Base-by-base conservation (phyloP, 2,888 invertebrate genomes). In the Hydraecia micacea region DNA sequence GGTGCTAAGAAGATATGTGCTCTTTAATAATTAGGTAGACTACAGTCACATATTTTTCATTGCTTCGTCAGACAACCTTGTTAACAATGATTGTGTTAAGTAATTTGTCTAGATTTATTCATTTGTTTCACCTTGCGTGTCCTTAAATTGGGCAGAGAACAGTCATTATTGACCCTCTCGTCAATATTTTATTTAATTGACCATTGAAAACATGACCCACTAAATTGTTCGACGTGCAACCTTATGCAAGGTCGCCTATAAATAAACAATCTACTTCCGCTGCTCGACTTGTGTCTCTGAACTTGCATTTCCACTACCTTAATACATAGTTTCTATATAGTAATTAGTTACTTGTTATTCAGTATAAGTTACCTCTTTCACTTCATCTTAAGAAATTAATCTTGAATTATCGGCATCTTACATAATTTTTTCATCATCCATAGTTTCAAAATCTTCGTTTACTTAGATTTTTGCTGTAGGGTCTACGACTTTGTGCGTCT, bases 401-500 rank as follows among this genome's bases (percentile, higher is more conserved):
- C 4, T 72, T 36, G 28, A 8, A 52, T 42, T 42, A n/a, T 13
- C 25, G 39, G 0, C 36, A 32, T 1, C 13, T 36, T 21, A 15
- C 4, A 49, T 32, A 39, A 58, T 28, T 21, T 55, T 25, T 11
- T 73, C 21, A 42, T 65, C 6, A 46, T 63, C 15, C 9, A 42
- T 42, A 36, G 25, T 21, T 70, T 42, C 1, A 42, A 39, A 42
- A 21, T 21, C 42, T n/a, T 68, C 21, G 63, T 81, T 58, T 42
- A 25, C 32, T 42, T 65, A 9, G 13, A 60, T 55, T 42, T 25
- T 46, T 4, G 52, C n/a, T 60, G 72, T 70, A 67, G 13, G n/a
- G 78, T 93, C 91, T 94, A 85, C 42, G 25, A 36, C 8, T 86
- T 88, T 49, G 2, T 86, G 81, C 39, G 55, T 85, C 91, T 91